Percentiles rank a stretch among this genome's conserved stretches.
These are phyloP conservation scores for Monopis laevigella DNA, from an alignment of 2,888 invertebrate genomes.

Conservation along the genomic window DNA sequence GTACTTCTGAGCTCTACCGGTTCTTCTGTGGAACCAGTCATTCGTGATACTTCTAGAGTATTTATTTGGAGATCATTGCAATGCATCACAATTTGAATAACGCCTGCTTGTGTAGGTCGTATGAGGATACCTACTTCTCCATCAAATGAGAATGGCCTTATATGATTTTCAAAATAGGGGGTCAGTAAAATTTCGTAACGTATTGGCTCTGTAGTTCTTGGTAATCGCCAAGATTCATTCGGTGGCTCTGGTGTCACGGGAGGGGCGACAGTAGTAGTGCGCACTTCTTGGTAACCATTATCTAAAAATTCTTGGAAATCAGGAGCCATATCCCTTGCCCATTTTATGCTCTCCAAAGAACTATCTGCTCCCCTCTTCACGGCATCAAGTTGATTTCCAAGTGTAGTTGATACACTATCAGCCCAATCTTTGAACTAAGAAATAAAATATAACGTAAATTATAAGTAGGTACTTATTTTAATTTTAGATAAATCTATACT, in stretches of 20 bases:
- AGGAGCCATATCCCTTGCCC: slow-evolving; percentile 25
- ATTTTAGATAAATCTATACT: no score
- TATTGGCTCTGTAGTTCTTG: slow-evolving; percentile 51
- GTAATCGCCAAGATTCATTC: slow-evolving; percentile 46
- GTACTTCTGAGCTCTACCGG: slow-evolving; percentile 13
- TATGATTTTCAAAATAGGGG: slow-evolving; percentile 52
- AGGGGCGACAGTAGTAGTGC: slow-evolving; percentile 20
- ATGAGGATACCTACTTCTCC: slow-evolving; percentile 46
- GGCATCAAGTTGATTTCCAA: slow-evolving; percentile 25
- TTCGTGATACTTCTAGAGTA: slow-evolving; percentile 39
- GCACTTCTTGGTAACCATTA: slow-evolving; percentile 23
- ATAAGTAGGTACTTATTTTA: background rate
- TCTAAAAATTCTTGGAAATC: slow-evolving; percentile 35
- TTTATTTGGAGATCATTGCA: slow-evolving; percentile 43
- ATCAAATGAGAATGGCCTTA: slow-evolving; percentile 42
- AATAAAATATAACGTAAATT: slow-evolving; percentile 11
- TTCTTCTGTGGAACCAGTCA: slow-evolving; percentile 31
- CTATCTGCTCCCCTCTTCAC: slow-evolving; percentile 26
- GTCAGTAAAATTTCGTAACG: slow-evolving; percentile 62
- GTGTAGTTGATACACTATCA: slow-evolving; percentile 19
- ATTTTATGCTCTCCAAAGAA: slow-evolving; percentile 29
- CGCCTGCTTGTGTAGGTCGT: slow-evolving; percentile 23
- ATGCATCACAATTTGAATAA: slow-evolving; percentile 41
- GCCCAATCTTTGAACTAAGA: slow-evolving; percentile 46
- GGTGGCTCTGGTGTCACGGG: slow-evolving; percentile 22